phyloP scores from a whole-genome alignment of 2,113 vertebrate species.

The Oncorhynchus mykiss region DNA sequence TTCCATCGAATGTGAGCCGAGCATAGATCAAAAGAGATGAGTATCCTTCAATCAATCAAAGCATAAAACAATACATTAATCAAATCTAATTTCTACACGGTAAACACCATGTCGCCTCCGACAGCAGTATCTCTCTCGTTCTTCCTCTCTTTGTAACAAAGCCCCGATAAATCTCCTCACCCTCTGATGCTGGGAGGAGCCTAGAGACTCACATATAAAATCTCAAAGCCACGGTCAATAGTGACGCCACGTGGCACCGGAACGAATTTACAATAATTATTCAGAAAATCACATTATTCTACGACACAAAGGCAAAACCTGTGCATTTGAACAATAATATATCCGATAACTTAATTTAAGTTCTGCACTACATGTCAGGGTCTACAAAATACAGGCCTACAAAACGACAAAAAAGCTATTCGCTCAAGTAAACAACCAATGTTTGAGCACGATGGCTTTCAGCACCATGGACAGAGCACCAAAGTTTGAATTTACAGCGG shows the following conservation, averaged over 20 bases:
- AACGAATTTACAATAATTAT: background rate
- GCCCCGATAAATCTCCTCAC: no score
- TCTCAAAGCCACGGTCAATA: conserved; percentile 17
- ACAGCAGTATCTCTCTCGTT: no score
- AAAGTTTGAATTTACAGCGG: no score
- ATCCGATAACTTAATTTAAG: background rate
- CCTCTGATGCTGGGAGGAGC: conserved; percentile 33
- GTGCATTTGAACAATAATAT: background rate
- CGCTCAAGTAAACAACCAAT: background rate
- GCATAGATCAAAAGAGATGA: background rate
- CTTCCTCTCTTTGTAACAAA: no score
- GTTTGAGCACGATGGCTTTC: background rate
- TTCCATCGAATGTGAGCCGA: background rate
- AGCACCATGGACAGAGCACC: background rate
- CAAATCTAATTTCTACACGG: background rate
- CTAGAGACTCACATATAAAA: background rate
- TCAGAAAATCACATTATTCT: background rate
- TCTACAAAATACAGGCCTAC: background rate
- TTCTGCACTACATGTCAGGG: background rate
- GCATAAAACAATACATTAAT: background rate
- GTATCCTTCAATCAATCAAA: background rate
- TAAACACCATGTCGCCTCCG: no score
- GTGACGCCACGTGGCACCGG: conserved; percentile 10
- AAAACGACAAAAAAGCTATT: background rate
- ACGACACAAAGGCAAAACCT: background rate